Base-by-base conservation (phyloP, 2,888 invertebrate genomes). In the Plebejus melissa region DNA sequence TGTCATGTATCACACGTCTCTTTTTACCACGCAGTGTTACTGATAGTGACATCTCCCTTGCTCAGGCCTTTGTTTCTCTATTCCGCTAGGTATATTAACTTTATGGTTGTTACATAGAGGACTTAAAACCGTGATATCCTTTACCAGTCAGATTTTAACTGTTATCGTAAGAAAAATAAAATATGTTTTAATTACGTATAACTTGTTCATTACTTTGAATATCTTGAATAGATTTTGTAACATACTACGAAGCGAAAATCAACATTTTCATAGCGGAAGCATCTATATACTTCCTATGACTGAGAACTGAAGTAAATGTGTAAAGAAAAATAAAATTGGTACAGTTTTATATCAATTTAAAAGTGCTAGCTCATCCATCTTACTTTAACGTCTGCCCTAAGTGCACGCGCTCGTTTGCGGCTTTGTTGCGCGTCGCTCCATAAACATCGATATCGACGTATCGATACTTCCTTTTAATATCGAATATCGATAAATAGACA, bases 271-370 rank as follows among this genome's bases (percentile, higher is more conserved):
- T 4, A 28, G 28, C 28, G 28, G 9, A 32, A 60, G 2, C 46
- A 60, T 4, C 1, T 28, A 4, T 28, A 13, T 5, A 32, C 11
- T 65, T 65, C 13, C 16, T 32, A 65, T 65, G 32, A 32, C 1
- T 65, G 32, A 65, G 13, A 65, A 65, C 32, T 65, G 28, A 65
- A 32, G 13, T 65, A 65, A 65, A 60, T 22, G 5, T 65, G 1
- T 65, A 32, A 65, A 65, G 32, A 5, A 65, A 36, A 65, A 65
- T 65, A 65, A 32, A 65, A 65, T 65, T 6, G 32, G 32, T 13
- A 65, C 65, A 65, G 65, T 65, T 70, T 70, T 70, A 70, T 70
- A 70, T 70, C 70, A 70, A 41, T 70, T 70, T 70, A 22, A 70
- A 41, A 70, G 41, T 70, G 41, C 1, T 70, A n/a, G 70, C 38